A percentile compares a stretch with the other conserved stretches of the same genome.
Conservation (phyloP, 2,888 invertebrate genomes). For the Drosophila mimica region DNA sequence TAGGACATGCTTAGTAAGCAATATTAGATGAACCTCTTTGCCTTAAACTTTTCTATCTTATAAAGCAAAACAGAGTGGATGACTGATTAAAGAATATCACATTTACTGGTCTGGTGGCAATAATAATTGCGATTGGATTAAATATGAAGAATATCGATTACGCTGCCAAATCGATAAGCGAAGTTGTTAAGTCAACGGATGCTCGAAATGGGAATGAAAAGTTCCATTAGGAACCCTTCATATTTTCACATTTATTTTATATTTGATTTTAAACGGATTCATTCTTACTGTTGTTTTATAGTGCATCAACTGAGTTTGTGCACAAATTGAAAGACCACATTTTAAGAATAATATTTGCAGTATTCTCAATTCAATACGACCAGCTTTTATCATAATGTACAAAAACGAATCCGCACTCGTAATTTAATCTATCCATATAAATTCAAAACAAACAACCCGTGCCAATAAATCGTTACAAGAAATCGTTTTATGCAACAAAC, state of each 20-base stretch:
- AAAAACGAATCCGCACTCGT: conserved; percentile 20
- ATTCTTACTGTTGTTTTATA: not conserved
- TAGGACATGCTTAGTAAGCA: conserved; percentile 25
- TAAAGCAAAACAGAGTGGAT: too few species aligned
- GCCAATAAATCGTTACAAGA: conserved; percentile 61
- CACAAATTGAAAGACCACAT: not conserved
- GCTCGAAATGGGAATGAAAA: not conserved
- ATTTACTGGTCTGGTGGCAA: not conserved
- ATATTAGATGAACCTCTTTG: not conserved
- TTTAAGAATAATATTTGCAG: not conserved
- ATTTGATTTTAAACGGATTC: not conserved
- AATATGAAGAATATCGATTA: not conserved
- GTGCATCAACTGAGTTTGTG: not conserved
- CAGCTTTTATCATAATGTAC: not conserved
- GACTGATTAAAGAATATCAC: not conserved
- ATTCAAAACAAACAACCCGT: conserved; percentile 17
- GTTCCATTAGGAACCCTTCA: not conserved
- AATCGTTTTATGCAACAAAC: conserved; percentile 47
- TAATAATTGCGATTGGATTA: not conserved
- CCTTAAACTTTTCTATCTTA: too few species aligned
- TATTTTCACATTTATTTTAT: not conserved
- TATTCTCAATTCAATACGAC: not conserved
- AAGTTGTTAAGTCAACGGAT: conserved; percentile 4
- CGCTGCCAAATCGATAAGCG: conserved; percentile 87
- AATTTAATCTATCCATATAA: conserved; percentile 11